phyloP scores from a whole-genome alignment of 2,888 invertebrate genomes.

The Crepidodera aurea region DNA sequence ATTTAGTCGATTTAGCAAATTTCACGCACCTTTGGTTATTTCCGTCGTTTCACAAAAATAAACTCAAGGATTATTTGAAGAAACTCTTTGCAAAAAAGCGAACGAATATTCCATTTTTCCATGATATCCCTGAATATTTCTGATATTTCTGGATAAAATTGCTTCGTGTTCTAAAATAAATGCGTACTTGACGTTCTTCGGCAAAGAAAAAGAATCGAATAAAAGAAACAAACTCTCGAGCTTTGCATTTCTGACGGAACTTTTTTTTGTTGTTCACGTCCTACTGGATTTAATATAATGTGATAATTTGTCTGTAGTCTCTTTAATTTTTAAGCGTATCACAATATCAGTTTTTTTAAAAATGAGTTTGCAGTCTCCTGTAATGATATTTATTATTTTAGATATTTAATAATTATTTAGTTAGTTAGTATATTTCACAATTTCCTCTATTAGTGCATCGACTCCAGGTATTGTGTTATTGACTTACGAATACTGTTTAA shows the following conservation, averaged over 20 bases:
- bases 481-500: no score
- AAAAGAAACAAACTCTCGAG: background rate
- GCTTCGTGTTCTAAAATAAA: slow-evolving; percentile 7
- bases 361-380: no score
- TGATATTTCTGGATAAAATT: slow-evolving; percentile 13
- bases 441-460: no score
- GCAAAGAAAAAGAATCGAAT: background rate
- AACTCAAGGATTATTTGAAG: slow-evolving; percentile 12
- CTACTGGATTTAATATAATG: no score
- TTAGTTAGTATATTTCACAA: no score
- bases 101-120: slow-evolving; percentile 2
- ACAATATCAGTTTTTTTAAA: no score
- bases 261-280: no score
- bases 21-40: slow-evolving; percentile 29
- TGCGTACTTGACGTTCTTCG: background rate
- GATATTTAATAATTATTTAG: no score
- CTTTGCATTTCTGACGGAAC: background rate
- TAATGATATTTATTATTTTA: no score
- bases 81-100: slow-evolving; percentile 3
- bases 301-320: no score
- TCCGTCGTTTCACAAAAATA: slow-evolving; percentile 14
- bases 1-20: slow-evolving; percentile 28
- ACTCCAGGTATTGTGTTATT: no score
- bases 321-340: no score
- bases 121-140: slow-evolving; percentile 15